Conservation (phyloP, 2,797 vertebrate species). For the Anniella stebbinsi region DNA sequence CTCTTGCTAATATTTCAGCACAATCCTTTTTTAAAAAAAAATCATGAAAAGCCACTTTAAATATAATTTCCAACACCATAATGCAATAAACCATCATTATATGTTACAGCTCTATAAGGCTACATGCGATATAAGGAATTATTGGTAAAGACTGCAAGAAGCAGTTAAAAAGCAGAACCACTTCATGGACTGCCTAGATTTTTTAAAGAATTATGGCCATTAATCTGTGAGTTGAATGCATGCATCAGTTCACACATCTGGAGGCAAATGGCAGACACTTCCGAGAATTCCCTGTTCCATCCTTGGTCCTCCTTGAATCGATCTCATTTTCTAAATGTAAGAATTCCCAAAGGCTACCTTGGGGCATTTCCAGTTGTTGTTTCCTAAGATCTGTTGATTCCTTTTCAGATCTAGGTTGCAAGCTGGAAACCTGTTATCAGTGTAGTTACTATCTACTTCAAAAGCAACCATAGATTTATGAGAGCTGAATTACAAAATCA, state of each 20-base stretch:
- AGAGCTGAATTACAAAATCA: neutral
- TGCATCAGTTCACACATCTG: neutral
- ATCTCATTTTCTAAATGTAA: rapidly evolving
- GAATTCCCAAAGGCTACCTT: neutral
- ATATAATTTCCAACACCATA: neutral
- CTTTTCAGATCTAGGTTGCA: rapidly evolving
- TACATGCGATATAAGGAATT: neutral
- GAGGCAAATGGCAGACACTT: neutral
- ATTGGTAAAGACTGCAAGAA: neutral
- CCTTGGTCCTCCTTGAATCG: neutral
- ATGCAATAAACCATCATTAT: neutral
- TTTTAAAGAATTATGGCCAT: neutral
- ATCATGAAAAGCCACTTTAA: rapidly evolving
- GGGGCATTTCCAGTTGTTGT: neutral
- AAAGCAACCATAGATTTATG: neutral
- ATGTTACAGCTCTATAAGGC: rapidly evolving
- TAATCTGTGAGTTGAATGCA: neutral
- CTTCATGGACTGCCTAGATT: neutral
- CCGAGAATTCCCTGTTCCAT: neutral
- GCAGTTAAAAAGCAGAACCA: neutral
- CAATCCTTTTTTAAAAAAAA: neutral
- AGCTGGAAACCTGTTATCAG: neutral
- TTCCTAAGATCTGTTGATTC: neutral
- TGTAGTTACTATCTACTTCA: neutral
- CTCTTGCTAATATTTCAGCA: neutral